phyloP scores from a whole-genome alignment of 2,888 invertebrate genomes.

The Cryptophagus acutangulus region DNA sequence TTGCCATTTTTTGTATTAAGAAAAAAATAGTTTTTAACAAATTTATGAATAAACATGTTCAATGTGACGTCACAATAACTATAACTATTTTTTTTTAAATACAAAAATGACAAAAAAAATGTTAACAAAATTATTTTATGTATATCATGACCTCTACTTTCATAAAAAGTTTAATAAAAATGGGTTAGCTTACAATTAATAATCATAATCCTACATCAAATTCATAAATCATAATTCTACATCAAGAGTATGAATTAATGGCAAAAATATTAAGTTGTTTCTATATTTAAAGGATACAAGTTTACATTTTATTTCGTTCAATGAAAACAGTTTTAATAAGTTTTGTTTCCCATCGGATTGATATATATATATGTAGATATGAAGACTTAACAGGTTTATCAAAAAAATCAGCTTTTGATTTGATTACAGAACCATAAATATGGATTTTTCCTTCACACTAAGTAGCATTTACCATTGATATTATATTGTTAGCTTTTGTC shows the following conservation, averaged over 20 bases:
- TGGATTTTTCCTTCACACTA: constrained; percentile 10
- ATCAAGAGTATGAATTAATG: constrained; percentile 17
- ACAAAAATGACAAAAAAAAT: no score
- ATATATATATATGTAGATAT: constrained; percentile 17
- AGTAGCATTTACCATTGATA: constrained; percentile 13
- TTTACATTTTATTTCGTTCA: constrained; percentile 15
- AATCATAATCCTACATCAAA: constrained; percentile 3
- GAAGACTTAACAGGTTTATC: constrained; percentile 17
- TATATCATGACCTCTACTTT: no score
- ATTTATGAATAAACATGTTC: no score
- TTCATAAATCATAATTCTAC: neutral
- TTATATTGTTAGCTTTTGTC: constrained; percentile 16
- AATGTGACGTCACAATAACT: no score
- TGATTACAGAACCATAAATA: constrained; percentile 14
- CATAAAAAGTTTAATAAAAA: no score
- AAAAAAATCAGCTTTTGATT: constrained; percentile 16
- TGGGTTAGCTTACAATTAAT: constrained; percentile 12
- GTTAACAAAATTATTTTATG: no score
- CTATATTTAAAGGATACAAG: constrained; percentile 11
- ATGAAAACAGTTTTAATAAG: neutral
- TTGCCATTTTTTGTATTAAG: no score
- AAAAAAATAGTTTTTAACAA: no score
- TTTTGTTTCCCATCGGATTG: constrained; percentile 6
- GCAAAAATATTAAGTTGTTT: constrained; percentile 11
- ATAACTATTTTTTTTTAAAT: no score